Evolutionary conservation across 2,888 invertebrate species (phyloP).

Genomic region (Choreutis nemorana): DNA sequence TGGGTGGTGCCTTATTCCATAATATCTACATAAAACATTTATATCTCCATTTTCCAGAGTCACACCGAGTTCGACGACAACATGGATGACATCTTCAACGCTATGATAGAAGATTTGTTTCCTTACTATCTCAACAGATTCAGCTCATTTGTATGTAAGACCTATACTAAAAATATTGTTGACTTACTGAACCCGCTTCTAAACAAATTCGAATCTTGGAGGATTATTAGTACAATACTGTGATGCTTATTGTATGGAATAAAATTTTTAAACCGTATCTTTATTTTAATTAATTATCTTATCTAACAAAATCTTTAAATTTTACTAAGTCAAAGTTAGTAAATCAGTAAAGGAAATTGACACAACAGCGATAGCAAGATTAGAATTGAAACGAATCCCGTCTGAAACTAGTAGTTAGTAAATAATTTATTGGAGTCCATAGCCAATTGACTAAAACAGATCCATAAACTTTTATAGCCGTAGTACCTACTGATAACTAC

Average conservation of each 20-base stretch:
- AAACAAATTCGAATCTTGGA: constrained; percentile 21
- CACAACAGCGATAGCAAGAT: neutral
- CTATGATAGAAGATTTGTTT: constrained; percentile 29
- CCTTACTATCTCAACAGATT: constrained; percentile 29
- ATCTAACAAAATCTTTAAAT: too few relatives aligned
- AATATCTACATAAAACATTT: neutral
- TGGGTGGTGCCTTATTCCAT: too few relatives aligned
- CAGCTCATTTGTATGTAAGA: constrained; percentile 19
- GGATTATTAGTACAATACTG: constrained; percentile 3
- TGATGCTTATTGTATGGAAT: neutral
- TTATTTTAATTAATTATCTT: neutral
- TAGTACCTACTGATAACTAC: too few relatives aligned
- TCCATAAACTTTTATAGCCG: too few relatives aligned
- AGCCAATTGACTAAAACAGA: too few relatives aligned
- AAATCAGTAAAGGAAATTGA: neutral
- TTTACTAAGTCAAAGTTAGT: too few relatives aligned
- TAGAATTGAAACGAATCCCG: too few relatives aligned
- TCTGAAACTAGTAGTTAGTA: too few relatives aligned
- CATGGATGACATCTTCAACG: constrained; percentile 33
- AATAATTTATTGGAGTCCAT: too few relatives aligned
- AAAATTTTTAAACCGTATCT: neutral
- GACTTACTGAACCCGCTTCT: constrained; percentile 20
- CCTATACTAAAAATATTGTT: constrained; percentile 14
- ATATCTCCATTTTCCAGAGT: constrained; percentile 32
- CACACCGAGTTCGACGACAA: constrained; percentile 30